Conservation (phyloP, 2,888 invertebrate species). For the Diaphora mendica region DNA sequence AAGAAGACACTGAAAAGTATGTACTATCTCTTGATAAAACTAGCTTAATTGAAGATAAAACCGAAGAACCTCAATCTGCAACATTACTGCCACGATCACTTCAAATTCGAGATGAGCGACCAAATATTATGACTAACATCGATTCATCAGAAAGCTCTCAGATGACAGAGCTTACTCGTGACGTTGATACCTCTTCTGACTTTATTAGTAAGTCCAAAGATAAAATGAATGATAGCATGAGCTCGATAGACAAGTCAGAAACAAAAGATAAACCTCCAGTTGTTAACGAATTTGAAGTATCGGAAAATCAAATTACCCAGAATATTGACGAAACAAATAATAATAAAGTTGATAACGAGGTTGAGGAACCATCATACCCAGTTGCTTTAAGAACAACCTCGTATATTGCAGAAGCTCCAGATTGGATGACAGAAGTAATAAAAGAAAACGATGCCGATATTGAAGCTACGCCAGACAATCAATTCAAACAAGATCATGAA, state of each 20-base stretch:
- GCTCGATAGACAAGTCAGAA: background rate
- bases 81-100: conserved; percentile 18
- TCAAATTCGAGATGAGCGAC: conserved; percentile 36
- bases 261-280: background rate
- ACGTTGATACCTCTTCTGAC: background rate
- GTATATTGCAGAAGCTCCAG: background rate
- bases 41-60: conserved; percentile 18
- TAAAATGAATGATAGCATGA: background rate
- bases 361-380: background rate
- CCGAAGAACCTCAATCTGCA: conserved; percentile 11
- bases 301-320: background rate
- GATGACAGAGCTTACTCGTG: background rate
- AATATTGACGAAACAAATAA: background rate
- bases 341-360: background rate
- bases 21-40: conserved; percentile 41
- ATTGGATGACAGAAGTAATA: background rate
- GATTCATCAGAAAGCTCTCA: background rate
- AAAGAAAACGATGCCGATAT: conserved; percentile 18
- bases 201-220: background rate
- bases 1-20: conserved; percentile 39
- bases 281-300: background rate
- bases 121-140: background rate
- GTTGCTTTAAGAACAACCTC: background rate
- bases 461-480: background rate
- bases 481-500: background rate